Evolutionary conservation across 2,888 invertebrate genomes (phyloP), one percentile per base, ranked within the genome.

Genomic region (Spatulosminthurus flaviceps): DNA sequence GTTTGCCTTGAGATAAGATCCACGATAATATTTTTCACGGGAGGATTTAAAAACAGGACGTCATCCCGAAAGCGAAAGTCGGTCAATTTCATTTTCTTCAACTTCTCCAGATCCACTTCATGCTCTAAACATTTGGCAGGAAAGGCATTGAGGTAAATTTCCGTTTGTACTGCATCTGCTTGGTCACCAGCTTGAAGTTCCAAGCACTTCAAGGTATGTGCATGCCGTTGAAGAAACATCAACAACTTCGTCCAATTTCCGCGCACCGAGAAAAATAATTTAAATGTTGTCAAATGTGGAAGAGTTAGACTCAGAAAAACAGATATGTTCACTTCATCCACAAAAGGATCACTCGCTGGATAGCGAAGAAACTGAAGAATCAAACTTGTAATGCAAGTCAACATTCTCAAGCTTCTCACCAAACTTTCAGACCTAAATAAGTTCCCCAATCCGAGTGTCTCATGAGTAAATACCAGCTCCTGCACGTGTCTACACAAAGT

Each of bases 141-240:
- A 26, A 51, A 41, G 7, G 19, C 43, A 29, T 51, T n/a, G 0
- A 84, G 78, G 67, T 82, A 83, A 1, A 51, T 60, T 64, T 79
- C 74, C 0, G 84, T 83, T 60, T 82, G 82, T 29, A 66, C 70
- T 1, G 81, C 76, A 73, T 84, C 84, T 0, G 81, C 82, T 22
- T 79, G 77, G 75, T 84, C 84, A 4, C 84, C 84, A n/a, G 82
- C 82, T 79, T 83, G 82, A 0, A 84, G 75, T 51, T 84, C 83
- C 11, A 84, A 19, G n/a, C 79, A 77, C 19, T 79, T 79, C 29
- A 84, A 66, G 0, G 81, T 83, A 11, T 51, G 26, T 5, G 78
- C 76, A 79, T 84, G 84, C 1, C 81, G 43, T 61, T 80, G 72
- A 0, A 84, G 66, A 79, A 84, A 84, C 13, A 43, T 4, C 0